Evolutionary conservation across 2,797 vertebrate species (phyloP).

Genomic region (Amblyopsis hoosieri): DNA sequence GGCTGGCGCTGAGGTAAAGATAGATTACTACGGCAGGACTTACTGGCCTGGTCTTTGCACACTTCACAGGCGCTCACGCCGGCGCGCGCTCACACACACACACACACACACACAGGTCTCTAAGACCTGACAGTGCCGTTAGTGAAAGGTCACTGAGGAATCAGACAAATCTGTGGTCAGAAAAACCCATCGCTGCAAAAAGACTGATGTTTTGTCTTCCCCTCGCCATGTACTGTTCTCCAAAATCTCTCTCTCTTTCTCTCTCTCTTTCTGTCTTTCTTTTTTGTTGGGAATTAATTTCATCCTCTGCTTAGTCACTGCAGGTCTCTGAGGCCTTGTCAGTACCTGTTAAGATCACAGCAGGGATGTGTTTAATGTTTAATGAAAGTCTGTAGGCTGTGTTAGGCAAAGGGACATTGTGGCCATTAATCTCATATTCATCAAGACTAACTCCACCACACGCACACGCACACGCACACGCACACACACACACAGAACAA

Average conservation of each 20-base stretch:
- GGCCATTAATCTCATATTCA: too few species aligned
- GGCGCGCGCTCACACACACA: constrained; percentile 6
- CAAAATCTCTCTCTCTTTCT: constrained; percentile 11
- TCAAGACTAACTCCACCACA: constrained; percentile 19
- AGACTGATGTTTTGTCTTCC: constrained; percentile 24
- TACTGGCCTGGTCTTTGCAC: constrained; percentile 70
- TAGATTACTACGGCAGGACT: constrained; percentile 74
- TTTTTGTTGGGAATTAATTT: constrained; percentile 33
- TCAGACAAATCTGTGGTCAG: constrained; percentile 62
- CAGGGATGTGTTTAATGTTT: constrained; percentile 62
- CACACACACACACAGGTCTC: constrained; percentile 38
- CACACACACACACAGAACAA: constrained; percentile 39
- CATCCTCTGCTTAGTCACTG: constrained; percentile 48
- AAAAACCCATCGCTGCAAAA: constrained; percentile 34
- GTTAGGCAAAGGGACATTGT: constrained; percentile 22
- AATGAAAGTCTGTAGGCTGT: constrained; percentile 62
- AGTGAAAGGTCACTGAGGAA: constrained; percentile 70
- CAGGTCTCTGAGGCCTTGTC: constrained; percentile 27
- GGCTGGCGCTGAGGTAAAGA: constrained; percentile 68
- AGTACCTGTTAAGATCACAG: constrained; percentile 59
- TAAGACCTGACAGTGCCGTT: constrained; percentile 67
- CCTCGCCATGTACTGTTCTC: constrained; percentile 5
- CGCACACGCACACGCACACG: constrained; percentile 45
- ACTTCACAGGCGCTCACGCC: constrained; percentile 60
- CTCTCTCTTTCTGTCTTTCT: background rate